Evolutionary conservation across 1,140 invertebrate species (phyloP), one percentile per base, ranked within the genome.

Genomic region (Chionoecetes opilio): DNA sequence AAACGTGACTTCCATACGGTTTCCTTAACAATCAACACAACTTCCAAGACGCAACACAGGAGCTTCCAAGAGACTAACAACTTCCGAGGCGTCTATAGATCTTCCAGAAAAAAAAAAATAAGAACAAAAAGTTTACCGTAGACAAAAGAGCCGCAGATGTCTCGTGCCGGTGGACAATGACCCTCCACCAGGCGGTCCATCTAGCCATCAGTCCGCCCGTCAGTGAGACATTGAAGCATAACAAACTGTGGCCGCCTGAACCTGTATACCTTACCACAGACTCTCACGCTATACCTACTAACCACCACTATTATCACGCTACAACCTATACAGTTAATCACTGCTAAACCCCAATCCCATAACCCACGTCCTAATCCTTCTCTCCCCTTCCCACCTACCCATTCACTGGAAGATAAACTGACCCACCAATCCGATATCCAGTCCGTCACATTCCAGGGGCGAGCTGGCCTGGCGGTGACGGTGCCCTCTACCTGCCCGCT

Each of bases 401-500:
- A 5, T 46, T n/a, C 63, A 17, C 21, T n/a, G n/a, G 21, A 75
- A 75, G 63, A 75, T 75, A 75, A n/a, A 17, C 63, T n/a, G 1
- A 9, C 63, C 63, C 11, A 1, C 63, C 5, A 75, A n/a, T n/a
- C 63, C n/a, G 46, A 53, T 53, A 53, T 75, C 63, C 63, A 75
- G 63, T 75, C 63, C 63, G 63, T 3, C 63, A 75, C 63, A 75
- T 75, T 75, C 63, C 63, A 75, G 63, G 63, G 63, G 6, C 1
- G n/a, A 26, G 63, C 63, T 46, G 5, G 41, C 41, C 5, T 75
- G 63, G 26, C 6, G 63, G 21, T 75, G 63, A 3, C n/a, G 63
- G 63, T 75, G 63, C 63, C 63, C 63, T 75, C 63, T 75, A 75
- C 63, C 63, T 75, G 63, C 63, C 63, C 63, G 63, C 63, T 75